Percentiles rank a stretch among this genome's conserved stretches.
Evolutionary conservation across 2,113 vertebrate species (phyloP).

Genomic region (Pelecanus crispus): DNA sequence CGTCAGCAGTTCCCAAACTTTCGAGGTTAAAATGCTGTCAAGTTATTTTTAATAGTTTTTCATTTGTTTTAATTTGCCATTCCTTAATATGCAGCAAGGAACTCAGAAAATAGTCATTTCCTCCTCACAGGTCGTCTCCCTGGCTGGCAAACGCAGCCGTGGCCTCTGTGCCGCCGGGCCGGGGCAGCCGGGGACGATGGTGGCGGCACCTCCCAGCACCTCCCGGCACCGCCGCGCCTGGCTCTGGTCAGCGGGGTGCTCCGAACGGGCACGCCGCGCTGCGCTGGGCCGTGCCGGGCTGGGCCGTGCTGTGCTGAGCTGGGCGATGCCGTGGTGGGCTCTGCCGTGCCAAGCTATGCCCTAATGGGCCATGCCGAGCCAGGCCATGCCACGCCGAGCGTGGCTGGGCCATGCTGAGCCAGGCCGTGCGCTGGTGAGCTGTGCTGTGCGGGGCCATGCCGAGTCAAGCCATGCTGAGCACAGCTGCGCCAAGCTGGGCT

Average conservation of each 20-base stretch:
- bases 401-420: neutral
- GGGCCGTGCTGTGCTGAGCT: accelerated
- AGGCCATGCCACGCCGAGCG: neutral
- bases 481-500: too few species aligned
- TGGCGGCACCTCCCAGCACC: neutral
- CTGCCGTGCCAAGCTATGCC: neutral
- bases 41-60: constrained; percentile 14
- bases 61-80: neutral
- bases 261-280: accelerated
- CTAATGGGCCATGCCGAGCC: too few species aligned
- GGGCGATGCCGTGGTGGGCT: too few species aligned
- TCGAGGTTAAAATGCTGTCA: neutral
- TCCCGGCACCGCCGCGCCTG: neutral
- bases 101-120: accelerated
- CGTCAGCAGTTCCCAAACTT: neutral
- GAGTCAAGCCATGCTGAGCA: neutral
- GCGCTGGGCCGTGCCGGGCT: neutral
- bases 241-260: neutral
- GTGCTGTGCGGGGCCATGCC: neutral
- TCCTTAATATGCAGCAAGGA: neutral
- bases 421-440: too few species aligned
- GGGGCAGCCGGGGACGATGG: neutral
- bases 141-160: too few species aligned
- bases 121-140: neutral
- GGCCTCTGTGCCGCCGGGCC: neutral